phyloP scores from a whole-genome alignment of 2,888 invertebrate species.

The Scelioninae gen. 1 region DNA sequence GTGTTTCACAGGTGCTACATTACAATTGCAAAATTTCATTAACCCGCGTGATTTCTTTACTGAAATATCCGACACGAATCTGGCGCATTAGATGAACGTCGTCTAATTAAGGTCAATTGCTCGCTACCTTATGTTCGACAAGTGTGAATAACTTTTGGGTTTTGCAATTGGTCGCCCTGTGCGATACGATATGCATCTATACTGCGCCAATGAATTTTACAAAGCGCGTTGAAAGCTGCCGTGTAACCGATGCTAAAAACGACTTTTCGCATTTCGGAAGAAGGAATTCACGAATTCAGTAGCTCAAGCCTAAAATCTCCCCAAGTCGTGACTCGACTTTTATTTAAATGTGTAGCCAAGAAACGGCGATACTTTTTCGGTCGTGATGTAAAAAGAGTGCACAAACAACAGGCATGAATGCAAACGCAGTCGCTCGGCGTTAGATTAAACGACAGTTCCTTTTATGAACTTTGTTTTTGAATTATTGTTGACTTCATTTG shows the following conservation, averaged over 20 bases:
- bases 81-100: no score
- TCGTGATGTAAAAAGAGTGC: slow-evolving; percentile 33
- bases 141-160: slow-evolving; percentile 1
- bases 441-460: slow-evolving; percentile 25
- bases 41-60: no score
- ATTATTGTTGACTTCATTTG: not conserved
- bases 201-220: slow-evolving; percentile 68
- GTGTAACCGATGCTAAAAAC: slow-evolving; percentile 68
- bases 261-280: slow-evolving; percentile 65
- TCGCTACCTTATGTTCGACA: no score
- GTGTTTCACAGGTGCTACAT: no score
- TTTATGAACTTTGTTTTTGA: slow-evolving; percentile 6
- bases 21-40: no score
- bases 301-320: slow-evolving; percentile 64
- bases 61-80: no score
- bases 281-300: slow-evolving; percentile 64
- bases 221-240: slow-evolving; percentile 58
- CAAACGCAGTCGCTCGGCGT: slow-evolving; percentile 14
- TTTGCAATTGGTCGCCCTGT: not conserved
- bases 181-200: slow-evolving; percentile 46
- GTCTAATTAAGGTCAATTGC: no score
- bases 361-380: slow-evolving; percentile 49
- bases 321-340: slow-evolving; percentile 66
- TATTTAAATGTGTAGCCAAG: slow-evolving; percentile 61
- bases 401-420: slow-evolving; percentile 38